phyloP scores from a whole-genome alignment of 2,888 invertebrate genomes.

The Himalopsyche anomala region DNA sequence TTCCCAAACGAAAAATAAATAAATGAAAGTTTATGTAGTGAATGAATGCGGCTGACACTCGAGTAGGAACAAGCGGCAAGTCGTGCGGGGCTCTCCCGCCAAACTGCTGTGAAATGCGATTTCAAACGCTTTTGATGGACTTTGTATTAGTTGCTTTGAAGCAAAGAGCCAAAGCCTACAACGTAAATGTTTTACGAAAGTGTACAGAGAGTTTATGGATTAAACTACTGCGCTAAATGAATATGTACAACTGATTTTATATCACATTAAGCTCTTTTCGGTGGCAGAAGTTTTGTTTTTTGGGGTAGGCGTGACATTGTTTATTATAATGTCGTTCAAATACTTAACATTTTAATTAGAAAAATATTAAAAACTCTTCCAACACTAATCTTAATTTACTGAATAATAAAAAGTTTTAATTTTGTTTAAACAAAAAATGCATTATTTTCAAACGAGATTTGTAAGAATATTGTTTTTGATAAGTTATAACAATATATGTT shows the following conservation, averaged over 20 bases:
- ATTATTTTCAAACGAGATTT: too few species aligned
- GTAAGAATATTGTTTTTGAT: too few species aligned
- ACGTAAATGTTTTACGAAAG: conserved; percentile 9
- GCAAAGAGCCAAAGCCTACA: conserved; percentile 11
- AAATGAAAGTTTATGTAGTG: conserved; percentile 12
- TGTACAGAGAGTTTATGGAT: background rate
- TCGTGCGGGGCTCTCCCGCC: conserved; percentile 22
- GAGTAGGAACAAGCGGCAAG: conserved; percentile 20
- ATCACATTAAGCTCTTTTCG: background rate
- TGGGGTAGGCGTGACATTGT: background rate
- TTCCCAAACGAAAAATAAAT: conserved; percentile 20
- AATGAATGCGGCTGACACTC: conserved; percentile 24
- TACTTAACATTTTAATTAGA: too few species aligned
- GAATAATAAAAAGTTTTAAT: too few species aligned
- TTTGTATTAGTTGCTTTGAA: conserved; percentile 31
- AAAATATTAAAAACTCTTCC: too few species aligned
- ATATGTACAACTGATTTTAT: background rate
- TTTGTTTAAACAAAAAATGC: too few species aligned
- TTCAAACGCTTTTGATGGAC: conserved; percentile 34
- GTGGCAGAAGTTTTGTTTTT: background rate
- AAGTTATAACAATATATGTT: too few species aligned
- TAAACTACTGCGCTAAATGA: background rate
- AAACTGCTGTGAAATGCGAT: conserved; percentile 30
- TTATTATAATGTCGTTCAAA: background rate
- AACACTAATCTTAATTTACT: too few species aligned